These are phyloP conservation scores for Cistogaster globosa DNA, from an alignment of 2,888 invertebrate species.

Conservation along the genomic window DNA sequence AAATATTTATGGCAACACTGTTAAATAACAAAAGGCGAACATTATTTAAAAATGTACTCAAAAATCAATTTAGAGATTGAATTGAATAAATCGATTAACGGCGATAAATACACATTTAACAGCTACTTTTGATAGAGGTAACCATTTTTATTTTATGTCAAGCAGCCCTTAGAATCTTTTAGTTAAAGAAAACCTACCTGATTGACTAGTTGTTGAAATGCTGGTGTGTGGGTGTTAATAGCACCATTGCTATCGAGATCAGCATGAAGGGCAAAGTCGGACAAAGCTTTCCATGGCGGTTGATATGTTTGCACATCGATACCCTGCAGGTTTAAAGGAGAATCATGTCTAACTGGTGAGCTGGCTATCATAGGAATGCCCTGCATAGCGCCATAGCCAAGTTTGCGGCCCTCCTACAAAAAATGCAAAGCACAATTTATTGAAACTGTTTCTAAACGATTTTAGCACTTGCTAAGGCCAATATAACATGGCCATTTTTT, in stretches of 20 bases:
- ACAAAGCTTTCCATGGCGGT: slow-evolving; percentile 98
- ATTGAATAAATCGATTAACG: no score
- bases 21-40: background rate
- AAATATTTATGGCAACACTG: no score
- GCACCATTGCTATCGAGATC: slow-evolving; percentile 90
- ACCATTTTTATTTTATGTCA: background rate
- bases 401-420: slow-evolving; percentile 89
- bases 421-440: slow-evolving; percentile 3
- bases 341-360: slow-evolving; percentile 95
- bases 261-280: slow-evolving; percentile 97
- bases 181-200: slow-evolving; percentile 87
- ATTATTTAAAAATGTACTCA: no score
- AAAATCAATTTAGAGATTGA: no score
- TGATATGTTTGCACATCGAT: slow-evolving; percentile 96
- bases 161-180: background rate
- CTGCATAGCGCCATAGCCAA: slow-evolving; percentile 97
- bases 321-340: slow-evolving; percentile 92
- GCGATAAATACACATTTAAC: no score
- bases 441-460: background rate
- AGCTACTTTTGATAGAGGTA: no score
- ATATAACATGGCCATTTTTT: background rate
- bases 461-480: background rate
- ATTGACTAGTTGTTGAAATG: slow-evolving; percentile 98
- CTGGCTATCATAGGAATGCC: slow-evolving; percentile 99
- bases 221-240: slow-evolving; percentile 93